phyloP scores from a whole-genome alignment of 2,888 invertebrate genomes.

The Drosophila rubida region DNA sequence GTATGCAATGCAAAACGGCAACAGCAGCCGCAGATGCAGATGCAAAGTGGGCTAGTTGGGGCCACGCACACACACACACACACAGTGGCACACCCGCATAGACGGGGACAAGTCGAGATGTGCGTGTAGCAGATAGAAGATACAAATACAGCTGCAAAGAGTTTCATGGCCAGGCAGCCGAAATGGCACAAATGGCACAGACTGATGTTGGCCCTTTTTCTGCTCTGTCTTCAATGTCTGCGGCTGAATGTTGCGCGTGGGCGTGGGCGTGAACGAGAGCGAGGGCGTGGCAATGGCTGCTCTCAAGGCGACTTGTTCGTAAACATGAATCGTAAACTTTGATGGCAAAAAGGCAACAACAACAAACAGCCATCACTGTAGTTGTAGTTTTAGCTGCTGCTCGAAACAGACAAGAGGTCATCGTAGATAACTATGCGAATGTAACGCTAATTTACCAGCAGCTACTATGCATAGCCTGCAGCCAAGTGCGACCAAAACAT shows the following conservation, averaged over 20 bases:
- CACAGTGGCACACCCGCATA: not conserved
- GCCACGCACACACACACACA: slow-evolving; percentile 14
- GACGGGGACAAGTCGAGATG: not conserved
- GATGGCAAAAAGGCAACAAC: slow-evolving; percentile 23
- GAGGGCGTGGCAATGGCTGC: slow-evolving; percentile 45
- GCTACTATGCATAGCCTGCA: not conserved
- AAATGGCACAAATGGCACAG: slow-evolving; percentile 31
- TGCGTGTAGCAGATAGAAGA: slow-evolving; percentile 5
- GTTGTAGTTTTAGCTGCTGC: slow-evolving; percentile 11
- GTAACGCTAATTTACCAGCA: slow-evolving; percentile 25
- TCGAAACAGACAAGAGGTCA: slow-evolving; percentile 43
- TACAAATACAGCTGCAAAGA: slow-evolving; percentile 13
- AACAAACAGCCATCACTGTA: slow-evolving; percentile 3
- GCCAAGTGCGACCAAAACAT: not conserved
- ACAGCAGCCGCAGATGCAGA: slow-evolving; percentile 11
- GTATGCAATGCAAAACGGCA: slow-evolving; percentile 60
- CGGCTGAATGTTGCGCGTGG: slow-evolving; percentile 5
- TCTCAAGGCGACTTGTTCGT: slow-evolving; percentile 44
- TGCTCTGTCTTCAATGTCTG: slow-evolving; percentile 12
- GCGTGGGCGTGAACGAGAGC: slow-evolving; percentile 20
- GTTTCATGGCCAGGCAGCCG: slow-evolving; percentile 41
- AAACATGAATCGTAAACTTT: slow-evolving; percentile 54
- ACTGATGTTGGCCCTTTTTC: slow-evolving; percentile 21
- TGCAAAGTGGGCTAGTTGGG: slow-evolving; percentile 52
- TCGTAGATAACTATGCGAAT: slow-evolving; percentile 24